Evolutionary conservation across 2,888 invertebrate genomes (phyloP).

Genomic region (Erpobdella octoculata): DNA sequence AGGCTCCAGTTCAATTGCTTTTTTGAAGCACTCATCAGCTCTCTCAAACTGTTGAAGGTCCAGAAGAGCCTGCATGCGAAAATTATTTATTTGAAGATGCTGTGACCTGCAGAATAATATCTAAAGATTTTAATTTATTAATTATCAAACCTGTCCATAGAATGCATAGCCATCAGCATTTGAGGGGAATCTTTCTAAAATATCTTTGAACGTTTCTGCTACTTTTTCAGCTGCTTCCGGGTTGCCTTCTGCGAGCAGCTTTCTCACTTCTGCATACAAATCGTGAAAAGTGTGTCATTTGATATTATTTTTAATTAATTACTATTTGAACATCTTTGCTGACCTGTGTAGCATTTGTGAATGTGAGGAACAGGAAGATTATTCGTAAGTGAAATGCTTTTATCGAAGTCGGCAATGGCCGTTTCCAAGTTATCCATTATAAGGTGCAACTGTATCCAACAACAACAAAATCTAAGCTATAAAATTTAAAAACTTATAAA

Average conservation of each 20-base stretch:
- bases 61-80: constrained; percentile 60
- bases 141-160: constrained; percentile 66
- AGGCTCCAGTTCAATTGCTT: constrained; percentile 73
- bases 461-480: no score
- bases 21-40: constrained; percentile 72
- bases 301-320: no score
- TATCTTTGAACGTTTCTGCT: constrained; percentile 61
- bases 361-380: constrained; percentile 76
- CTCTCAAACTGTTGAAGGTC: constrained; percentile 75
- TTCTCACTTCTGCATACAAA: not conserved
- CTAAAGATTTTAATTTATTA: not conserved
- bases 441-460: constrained; percentile 70
- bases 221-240: constrained; percentile 56
- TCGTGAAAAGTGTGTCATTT: not conserved
- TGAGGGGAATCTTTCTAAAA: constrained; percentile 70
- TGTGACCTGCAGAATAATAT: not conserved
- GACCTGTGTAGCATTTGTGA: constrained; percentile 73
- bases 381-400: constrained; percentile 72
- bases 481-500: no score
- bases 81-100: constrained; percentile 9
- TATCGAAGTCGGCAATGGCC: constrained; percentile 74
- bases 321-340: no score
- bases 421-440: constrained; percentile 72
- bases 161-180: constrained; percentile 79
- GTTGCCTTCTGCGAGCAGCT: constrained; percentile 34